phyloP scores from a whole-genome alignment of 2,113 vertebrate genomes.

The Catharus minimus region DNA sequence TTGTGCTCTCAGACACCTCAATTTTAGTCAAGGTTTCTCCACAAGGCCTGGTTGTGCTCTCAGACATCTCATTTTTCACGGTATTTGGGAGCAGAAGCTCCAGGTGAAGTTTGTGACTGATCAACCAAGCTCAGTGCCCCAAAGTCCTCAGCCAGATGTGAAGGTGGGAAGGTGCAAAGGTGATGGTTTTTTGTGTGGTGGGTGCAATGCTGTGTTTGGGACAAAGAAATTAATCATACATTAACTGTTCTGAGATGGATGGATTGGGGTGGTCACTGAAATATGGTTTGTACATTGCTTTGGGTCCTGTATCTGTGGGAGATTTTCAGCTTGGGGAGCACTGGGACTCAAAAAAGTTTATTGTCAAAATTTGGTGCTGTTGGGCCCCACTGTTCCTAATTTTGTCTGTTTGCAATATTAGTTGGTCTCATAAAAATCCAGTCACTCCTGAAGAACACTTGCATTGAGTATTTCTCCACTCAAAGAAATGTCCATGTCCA shows the following conservation, averaged over 20 bases:
- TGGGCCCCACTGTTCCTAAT: neutral
- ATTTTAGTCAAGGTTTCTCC: neutral
- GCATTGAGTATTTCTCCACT: neutral
- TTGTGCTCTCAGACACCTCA: neutral
- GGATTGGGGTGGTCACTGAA: too few species aligned
- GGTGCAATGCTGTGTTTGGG: accelerated
- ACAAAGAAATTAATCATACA: neutral
- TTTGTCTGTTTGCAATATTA: accelerated
- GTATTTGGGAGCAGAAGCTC: neutral
- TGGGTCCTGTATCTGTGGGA: neutral
- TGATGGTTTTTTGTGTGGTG: accelerated
- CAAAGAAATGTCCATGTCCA: neutral
- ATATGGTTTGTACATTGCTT: neutral
- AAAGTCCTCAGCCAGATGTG: neutral
- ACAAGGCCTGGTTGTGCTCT: neutral
- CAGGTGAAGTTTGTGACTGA: neutral
- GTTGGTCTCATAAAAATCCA: neutral
- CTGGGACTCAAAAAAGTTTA: neutral
- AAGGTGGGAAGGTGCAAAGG: neutral
- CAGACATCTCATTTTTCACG: neutral
- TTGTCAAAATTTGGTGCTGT: neutral
- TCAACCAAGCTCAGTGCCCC: neutral
- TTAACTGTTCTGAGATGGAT: neutral
- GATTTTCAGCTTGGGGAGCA: neutral
- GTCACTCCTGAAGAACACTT: neutral